These are phyloP conservation scores for Unio delphinus DNA, from an alignment of 2,888 invertebrate genomes.

Conservation along the genomic window DNA sequence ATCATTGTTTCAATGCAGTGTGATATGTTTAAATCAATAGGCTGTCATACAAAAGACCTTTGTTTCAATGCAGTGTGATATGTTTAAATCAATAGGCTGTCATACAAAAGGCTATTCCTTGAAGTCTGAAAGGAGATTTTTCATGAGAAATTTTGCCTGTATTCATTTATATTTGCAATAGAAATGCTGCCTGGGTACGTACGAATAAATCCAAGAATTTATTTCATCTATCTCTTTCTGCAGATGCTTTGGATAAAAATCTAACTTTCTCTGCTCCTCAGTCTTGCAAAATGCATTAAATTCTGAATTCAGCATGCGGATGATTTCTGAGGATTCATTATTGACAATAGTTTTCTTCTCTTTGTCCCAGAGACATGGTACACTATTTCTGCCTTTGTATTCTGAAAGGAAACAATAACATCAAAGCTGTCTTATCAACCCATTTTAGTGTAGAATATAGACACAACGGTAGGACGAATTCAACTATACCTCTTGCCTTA, in stretches of 20 bases:
- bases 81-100: too few species aligned
- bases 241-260: slow-evolving; percentile 61
- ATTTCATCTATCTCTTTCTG: slow-evolving; percentile 56
- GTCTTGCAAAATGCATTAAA: slow-evolving; percentile 66
- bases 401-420: slow-evolving; percentile 29
- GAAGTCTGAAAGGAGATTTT: too few species aligned
- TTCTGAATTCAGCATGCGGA: slow-evolving; percentile 65
- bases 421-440: not conserved
- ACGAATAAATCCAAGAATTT: slow-evolving; percentile 65
- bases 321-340: slow-evolving; percentile 69
- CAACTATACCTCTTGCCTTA: too few species aligned
- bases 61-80: too few species aligned
- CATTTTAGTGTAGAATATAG: not conserved
- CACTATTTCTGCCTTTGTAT: slow-evolving; percentile 58
- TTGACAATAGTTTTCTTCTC: slow-evolving; percentile 60
- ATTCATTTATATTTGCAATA: too few species aligned
- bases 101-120: too few species aligned
- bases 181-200: slow-evolving; percentile 19
- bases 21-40: too few species aligned
- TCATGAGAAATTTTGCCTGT: too few species aligned
- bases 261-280: slow-evolving; percentile 49
- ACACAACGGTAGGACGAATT: too few species aligned
- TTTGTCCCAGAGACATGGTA: slow-evolving; percentile 68
- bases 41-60: too few species aligned
- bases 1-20: too few species aligned